Percentiles rank a stretch among this genome's conserved stretches.
Conservation (phyloP, 1,140 invertebrate species). For the Lordiphosa mommai region DNA sequence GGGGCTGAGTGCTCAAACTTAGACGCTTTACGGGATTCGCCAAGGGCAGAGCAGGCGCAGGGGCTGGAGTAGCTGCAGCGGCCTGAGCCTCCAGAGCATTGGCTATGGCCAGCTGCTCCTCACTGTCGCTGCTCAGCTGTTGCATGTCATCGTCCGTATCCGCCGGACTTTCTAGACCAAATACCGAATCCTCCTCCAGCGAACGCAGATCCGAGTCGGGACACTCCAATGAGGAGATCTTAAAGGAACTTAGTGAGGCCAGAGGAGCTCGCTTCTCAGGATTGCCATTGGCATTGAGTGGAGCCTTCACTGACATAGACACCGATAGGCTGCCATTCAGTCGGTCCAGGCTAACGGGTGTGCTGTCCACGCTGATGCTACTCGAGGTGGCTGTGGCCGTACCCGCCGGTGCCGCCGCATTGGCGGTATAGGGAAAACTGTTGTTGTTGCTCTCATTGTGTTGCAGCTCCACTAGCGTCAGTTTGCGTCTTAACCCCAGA, state of each 20-base stretch:
- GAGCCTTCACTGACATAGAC: slow-evolving; percentile 40
- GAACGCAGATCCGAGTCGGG: slow-evolving; percentile 83
- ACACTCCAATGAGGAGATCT: slow-evolving; percentile 85
- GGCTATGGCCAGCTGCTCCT: slow-evolving; percentile 77
- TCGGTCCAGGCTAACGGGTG: slow-evolving; percentile 63
- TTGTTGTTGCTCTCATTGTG: slow-evolving; percentile 60
- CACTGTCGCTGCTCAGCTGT: slow-evolving; percentile 89
- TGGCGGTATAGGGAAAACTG: slow-evolving; percentile 56
- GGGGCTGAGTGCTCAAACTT: too few species aligned
- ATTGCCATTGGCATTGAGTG: slow-evolving; percentile 32
- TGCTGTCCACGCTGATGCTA: slow-evolving; percentile 73
- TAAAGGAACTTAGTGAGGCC: slow-evolving; percentile 88
- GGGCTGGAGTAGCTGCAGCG: too few species aligned
- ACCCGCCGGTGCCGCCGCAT: slow-evolving; percentile 38
- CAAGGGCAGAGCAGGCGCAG: too few species aligned
- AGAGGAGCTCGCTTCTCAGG: slow-evolving; percentile 83
- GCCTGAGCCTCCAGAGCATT: neutral
- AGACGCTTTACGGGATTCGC: too few species aligned
- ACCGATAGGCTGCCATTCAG: slow-evolving; percentile 64
- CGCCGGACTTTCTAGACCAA: slow-evolving; percentile 81
- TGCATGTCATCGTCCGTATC: slow-evolving; percentile 90
- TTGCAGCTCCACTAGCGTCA: slow-evolving; percentile 66
- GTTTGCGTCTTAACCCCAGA: slow-evolving; percentile 60
- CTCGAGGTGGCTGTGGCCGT: slow-evolving; percentile 54
- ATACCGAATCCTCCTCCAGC: slow-evolving; percentile 87